Conservation (phyloP, 2,113 vertebrate species). For the Gambusia holbrooki region DNA sequence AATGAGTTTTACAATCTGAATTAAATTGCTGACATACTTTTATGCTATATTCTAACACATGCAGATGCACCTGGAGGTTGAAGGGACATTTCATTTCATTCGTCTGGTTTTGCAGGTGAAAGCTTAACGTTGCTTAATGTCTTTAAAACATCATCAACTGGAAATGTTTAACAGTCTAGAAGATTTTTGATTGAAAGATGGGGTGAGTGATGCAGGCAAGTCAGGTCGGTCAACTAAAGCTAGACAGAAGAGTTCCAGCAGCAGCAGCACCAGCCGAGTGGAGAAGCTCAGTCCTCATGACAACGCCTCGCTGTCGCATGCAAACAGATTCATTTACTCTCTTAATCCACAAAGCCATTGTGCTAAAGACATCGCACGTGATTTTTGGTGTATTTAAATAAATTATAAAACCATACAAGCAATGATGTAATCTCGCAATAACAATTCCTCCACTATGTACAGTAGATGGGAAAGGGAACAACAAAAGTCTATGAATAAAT, state of each 20-base stretch:
- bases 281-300: slow-evolving; percentile 2
- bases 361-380: slow-evolving; percentile 10
- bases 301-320: slow-evolving; percentile 22
- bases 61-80: neutral
- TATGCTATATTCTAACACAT: neutral
- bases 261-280: neutral
- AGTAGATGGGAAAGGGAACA: slow-evolving; percentile 38
- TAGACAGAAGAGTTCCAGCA: slow-evolving; percentile 17
- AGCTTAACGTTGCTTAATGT: neutral
- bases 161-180: slow-evolving; percentile 12
- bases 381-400: slow-evolving; percentile 15
- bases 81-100: neutral
- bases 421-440: slow-evolving; percentile 30
- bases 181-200: slow-evolving; percentile 19
- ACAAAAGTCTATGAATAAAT: slow-evolving; percentile 42
- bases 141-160: neutral
- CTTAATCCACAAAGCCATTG: slow-evolving; percentile 13
- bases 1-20: neutral
- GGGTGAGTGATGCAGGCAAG: slow-evolving; percentile 13
- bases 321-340: slow-evolving; percentile 32
- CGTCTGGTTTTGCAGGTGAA: neutral
- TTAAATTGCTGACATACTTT: neutral
- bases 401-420: slow-evolving; percentile 38
- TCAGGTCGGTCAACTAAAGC: slow-evolving; percentile 29
- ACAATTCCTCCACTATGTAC: slow-evolving; percentile 34